Evolutionary conservation across 2,113 vertebrate genomes (phyloP), one percentile per base, ranked within the genome.

Genomic region (Clarias gariepinus): DNA sequence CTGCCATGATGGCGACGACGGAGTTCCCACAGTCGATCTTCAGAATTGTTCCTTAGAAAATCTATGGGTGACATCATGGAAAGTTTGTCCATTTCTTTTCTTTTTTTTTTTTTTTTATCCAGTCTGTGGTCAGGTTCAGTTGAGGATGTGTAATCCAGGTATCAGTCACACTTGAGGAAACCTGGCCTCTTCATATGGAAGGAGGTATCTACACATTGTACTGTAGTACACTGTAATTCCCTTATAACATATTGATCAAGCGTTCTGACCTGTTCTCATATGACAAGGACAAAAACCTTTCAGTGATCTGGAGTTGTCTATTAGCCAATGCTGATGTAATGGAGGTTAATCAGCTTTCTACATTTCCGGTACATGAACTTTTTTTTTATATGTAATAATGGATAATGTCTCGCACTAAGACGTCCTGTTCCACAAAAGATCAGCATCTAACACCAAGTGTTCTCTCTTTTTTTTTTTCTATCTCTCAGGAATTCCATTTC

Each of bases 401-500:
- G 3, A 63, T 25, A 63, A 63, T 58, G 18, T 16, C 64, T 19
- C 28, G 12, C 64, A 68, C 64, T 68, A 16, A 68, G 28, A 77
- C 15, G 3, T 77, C 23, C 12, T 53, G 74, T 47, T 23, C 52
- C 10, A 41, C 25, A 3, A 77, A 77, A 25, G 13, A 4, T 53
- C 25, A 25, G 10, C 52, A 53, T 53, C 53, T 25, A 53, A 25
- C n/a, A 30, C 4, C 13, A 58, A 79, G 0, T 3, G 41, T 16
- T 57, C 81, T 41, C n/a, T 74, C 4, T 13, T 47, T n/a, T 63
- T 61, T 64, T 33, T 33, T 33, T 55, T 13, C 36, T 23, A 63
- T 55, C 13, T 36, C 11, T 61, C 87, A 97, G 96, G 96, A 80
- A 94, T 96, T 77, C 96, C 96, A 1, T 97, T 97, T 90, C 96